These are phyloP conservation scores for Ceratitis capitata DNA, from an alignment of 1,140 invertebrate species.

Conservation along the genomic window DNA sequence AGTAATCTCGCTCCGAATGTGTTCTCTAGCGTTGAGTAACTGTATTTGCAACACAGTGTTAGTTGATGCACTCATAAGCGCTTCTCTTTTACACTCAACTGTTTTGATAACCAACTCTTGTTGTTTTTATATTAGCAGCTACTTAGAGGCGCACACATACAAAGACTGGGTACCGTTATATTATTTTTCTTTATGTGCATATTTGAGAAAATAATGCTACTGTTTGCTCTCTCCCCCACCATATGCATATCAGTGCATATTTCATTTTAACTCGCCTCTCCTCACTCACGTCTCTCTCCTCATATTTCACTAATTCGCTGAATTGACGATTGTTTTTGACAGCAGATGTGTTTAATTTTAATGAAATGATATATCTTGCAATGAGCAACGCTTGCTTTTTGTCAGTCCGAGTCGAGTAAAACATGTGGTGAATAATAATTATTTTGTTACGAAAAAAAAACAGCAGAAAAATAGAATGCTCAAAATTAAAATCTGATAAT, in stretches of 20 bases:
- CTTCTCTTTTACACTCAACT: not conserved
- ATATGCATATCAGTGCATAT: not conserved
- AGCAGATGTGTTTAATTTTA: slow-evolving; percentile 37
- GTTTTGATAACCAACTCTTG: not conserved
- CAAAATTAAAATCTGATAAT: too few relatives aligned
- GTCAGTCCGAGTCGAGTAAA: not conserved
- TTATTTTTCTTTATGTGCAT: too few relatives aligned
- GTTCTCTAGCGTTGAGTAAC: too few relatives aligned
- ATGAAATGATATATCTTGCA: slow-evolving; percentile 17
- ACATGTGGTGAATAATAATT: not conserved
- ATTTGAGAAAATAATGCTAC: not conserved
- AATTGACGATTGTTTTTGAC: slow-evolving; percentile 31
- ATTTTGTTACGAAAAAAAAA: not conserved
- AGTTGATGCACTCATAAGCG: not conserved
- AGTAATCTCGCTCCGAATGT: too few relatives aligned
- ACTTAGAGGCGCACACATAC: slow-evolving; percentile 24
- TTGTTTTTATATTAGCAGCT: slow-evolving; percentile 43
- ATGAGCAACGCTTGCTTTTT: too few relatives aligned
- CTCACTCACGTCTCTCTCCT: not conserved
- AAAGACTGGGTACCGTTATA: not conserved
- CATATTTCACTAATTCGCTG: not conserved
- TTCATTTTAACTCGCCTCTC: not conserved
- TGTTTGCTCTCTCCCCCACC: too few relatives aligned
- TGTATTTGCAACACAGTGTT: not conserved
- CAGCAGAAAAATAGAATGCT: too few relatives aligned